Evolutionary conservation across 2,888 invertebrate genomes (phyloP), one percentile per base, ranked within the genome.

Genomic region (Apamea sordens): DNA sequence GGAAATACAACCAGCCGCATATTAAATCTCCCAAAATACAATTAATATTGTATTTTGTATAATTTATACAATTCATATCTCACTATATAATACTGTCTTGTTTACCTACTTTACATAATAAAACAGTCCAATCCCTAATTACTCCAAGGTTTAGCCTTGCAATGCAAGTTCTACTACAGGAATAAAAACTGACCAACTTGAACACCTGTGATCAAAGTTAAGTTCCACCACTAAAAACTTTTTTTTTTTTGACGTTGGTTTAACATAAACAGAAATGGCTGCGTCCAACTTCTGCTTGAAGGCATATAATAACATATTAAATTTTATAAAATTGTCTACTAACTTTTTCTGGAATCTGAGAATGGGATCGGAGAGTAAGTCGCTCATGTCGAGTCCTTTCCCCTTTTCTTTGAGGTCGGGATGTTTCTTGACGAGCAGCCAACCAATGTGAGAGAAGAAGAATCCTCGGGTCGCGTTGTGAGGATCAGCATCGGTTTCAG

Each of bases 381-480:
- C 99, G 73, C 98, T 98, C 86, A 99, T 91, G 92, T 99, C 99
- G 47, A 99, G 97, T 69, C 98, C 97, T 89, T 98, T 98, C 91
- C 99, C 99, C 94, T 99, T 99, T 84, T 96, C 97, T 93, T 98
- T 98, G 63, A 99, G 98, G 86, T 99, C 98, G 0, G 99, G 99
- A 93, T 99, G 99, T 94, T 99, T 99, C 89, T 98, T 97, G 90
- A 98, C 98, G 77, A 99, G 95, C 83, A 99, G 97, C 99, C 99
- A 99, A 80, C 99, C 99, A 90, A 99, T 97, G 94, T 99, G 99
- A 0, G 99, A 98, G 96, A 99, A 99, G 97, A 99, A 99, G 97
- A 99, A 99, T 18, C 99, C 99, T 47, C 99, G 97, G 5, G 97
- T 98, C 3, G 99, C 98, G 93, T 99, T 99, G 94, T 99, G 99